Conservation (phyloP, 2,797 vertebrate species). For the Macrochelys suwanniensis region DNA sequence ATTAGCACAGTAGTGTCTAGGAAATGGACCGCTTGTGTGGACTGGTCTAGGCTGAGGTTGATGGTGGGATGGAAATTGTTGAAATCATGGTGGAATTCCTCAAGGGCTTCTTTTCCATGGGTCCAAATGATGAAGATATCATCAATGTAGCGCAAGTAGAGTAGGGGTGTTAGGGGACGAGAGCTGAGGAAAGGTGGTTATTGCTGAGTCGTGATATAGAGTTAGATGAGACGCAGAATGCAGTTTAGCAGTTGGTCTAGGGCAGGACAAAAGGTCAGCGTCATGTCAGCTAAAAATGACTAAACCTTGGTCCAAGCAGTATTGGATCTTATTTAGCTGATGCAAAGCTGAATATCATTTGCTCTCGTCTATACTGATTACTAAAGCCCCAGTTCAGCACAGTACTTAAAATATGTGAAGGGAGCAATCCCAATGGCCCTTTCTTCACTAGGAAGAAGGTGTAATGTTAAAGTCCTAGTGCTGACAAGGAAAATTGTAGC, state of each 20-base stretch:
- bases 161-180: too few relatives aligned
- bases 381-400: too few relatives aligned
- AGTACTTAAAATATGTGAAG: neutral
- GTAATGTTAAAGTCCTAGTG: neutral
- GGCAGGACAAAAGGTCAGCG: neutral
- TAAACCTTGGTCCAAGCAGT: neutral
- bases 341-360: neutral
- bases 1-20: too few relatives aligned
- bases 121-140: too few relatives aligned
- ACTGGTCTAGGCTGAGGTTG: too few relatives aligned
- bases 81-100: too few relatives aligned
- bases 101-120: too few relatives aligned
- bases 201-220: neutral
- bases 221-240: neutral
- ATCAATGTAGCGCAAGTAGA: too few relatives aligned
- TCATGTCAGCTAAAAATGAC: neutral
- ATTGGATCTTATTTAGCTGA: neutral
- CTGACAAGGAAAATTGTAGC: neutral
- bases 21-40: too few relatives aligned
- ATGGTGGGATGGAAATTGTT: too few relatives aligned
- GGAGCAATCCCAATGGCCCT: neutral
- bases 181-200: too few relatives aligned
- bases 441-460: neutral
- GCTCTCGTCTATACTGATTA: too few relatives aligned
- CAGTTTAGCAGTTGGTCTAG: neutral